These are phyloP conservation scores for Gymnodraco acuticeps DNA, from an alignment of 2,797 vertebrate genomes.

Conservation along the genomic window DNA sequence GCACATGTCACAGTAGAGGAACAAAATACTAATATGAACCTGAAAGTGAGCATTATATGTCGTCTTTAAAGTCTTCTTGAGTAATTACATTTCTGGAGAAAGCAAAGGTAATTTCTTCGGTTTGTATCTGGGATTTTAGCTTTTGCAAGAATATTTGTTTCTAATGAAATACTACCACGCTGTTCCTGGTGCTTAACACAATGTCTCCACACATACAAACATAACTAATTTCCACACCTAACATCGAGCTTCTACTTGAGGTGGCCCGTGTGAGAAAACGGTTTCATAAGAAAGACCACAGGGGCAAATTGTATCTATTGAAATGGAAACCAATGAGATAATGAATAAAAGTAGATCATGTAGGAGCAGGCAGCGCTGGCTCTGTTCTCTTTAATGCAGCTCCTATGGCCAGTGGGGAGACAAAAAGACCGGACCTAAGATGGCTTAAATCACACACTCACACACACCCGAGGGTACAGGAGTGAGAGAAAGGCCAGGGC, in stretches of 20 bases:
- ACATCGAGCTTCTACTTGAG: conserved; percentile 23
- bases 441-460: conserved; percentile 66
- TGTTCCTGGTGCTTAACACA: background rate
- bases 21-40: too few species aligned
- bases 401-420: conserved; percentile 49
- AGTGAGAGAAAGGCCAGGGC: conserved; percentile 83
- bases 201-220: background rate
- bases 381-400: conserved; percentile 48
- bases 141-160: background rate
- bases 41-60: too few species aligned
- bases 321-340: conserved; percentile 51
- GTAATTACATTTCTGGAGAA: too few species aligned
- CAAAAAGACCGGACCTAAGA: conserved; percentile 48
- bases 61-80: too few species aligned
- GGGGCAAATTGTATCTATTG: conserved; percentile 32
- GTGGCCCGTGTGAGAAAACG: conserved; percentile 3
- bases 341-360: conserved; percentile 61
- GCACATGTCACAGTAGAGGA: too few species aligned
- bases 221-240: background rate
- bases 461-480: conserved; percentile 67
- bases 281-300: conserved; percentile 39
- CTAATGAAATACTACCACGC: conserved; percentile 40
- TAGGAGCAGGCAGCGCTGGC: conserved; percentile 14
- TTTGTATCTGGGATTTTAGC: too few species aligned
- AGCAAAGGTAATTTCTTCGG: too few species aligned